Conservation (phyloP, 1,140 invertebrate species). For the Caenorhabditis remanei region DNA sequence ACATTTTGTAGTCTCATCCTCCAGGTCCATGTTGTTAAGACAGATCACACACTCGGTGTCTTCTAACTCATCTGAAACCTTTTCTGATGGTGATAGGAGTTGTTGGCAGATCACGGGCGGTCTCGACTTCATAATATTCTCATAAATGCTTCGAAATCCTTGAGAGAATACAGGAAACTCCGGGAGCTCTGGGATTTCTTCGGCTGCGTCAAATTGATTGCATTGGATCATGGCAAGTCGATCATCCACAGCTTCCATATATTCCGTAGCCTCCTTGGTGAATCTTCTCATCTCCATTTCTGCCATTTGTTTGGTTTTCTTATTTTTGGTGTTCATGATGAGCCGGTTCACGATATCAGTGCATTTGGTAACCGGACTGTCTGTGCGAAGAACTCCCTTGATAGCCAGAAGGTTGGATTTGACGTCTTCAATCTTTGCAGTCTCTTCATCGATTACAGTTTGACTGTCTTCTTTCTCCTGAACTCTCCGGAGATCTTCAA, state of each 20-base stretch:
- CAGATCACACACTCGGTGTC: background rate
- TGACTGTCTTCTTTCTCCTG: background rate
- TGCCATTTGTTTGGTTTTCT: background rate
- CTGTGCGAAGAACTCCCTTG: background rate
- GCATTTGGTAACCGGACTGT: background rate
- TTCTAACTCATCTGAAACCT: background rate
- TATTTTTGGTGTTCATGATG: background rate
- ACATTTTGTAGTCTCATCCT: background rate
- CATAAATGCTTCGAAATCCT: background rate
- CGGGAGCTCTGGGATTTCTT: background rate
- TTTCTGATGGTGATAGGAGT: background rate
- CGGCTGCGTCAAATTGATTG: background rate
- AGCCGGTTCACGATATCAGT: background rate
- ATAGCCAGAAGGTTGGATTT: background rate
- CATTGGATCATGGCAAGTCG: background rate
- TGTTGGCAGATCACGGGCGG: background rate
- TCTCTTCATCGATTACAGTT: no score
- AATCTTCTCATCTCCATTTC: background rate
- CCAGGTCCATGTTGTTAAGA: background rate
- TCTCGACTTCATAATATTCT: background rate
- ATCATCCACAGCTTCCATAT: background rate
- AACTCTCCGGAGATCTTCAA: background rate
- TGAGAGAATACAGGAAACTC: background rate
- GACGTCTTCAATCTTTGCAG: no score
- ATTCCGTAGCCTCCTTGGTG: background rate